Evolutionary conservation across 2,888 invertebrate genomes (phyloP), one percentile per base, ranked within the genome.

Genomic region (Eurois occulta): DNA sequence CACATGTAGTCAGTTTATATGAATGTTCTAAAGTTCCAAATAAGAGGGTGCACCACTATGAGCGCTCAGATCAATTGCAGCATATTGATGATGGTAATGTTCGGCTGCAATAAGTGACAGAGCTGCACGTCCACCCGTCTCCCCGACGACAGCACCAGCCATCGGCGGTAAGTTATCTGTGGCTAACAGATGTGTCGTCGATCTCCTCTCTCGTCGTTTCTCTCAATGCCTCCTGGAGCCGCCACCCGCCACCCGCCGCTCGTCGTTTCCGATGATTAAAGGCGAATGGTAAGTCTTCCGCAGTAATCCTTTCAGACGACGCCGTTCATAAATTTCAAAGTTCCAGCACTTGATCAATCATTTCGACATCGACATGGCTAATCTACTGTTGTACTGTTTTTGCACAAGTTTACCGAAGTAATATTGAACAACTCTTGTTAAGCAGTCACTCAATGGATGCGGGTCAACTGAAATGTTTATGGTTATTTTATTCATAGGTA

Each of bases 321-420:
- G 43, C 43, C 58, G 65, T 28, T 77, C 83, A 80, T 85, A 80
- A 83, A 77, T 85, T 67, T 38, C 21, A 32, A 80, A 85, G 75
- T 83, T 83, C 38, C 24, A 55, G 64, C 72, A 80, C 28, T 80
- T 75, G 72, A 85, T 86, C 86, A 80, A 78, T 85, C 77, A 83
- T 72, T 32, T 38, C 55, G 64, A 78, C 80, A 52, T 52, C 43
- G 32, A 62, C 60, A 21, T 35, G 21, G 58, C 21, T 80, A 70
- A 80, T 80, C 86, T 69, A 69, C 41, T 76, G 69, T 21, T 75
- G 69, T 77, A 32, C n/a, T 74, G 74, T 74, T 79, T 72, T 60
- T 46, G 32, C 6, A 38, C 21, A 67, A 83, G 62, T 75, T 84
- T 65, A 46, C 2, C 35, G 8, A 66, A 69, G 66, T 69, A 48